Conservation (phyloP, 2,888 invertebrate species). For the Trachelus tabidus region DNA sequence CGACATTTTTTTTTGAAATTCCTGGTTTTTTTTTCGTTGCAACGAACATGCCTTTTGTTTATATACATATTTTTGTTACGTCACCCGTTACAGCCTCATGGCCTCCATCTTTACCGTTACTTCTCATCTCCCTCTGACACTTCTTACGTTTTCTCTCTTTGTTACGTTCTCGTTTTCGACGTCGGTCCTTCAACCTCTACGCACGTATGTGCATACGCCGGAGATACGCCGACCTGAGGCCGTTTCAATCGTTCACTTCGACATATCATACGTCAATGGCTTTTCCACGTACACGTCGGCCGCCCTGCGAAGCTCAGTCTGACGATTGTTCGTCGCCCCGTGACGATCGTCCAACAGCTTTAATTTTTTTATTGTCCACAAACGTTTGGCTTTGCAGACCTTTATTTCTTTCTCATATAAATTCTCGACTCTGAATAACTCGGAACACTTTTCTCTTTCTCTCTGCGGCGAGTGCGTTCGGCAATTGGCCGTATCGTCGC, state of each 20-base stretch:
- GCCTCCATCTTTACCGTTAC: conserved; percentile 43
- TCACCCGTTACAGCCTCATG: conserved; percentile 54
- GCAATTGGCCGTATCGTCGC: neutral
- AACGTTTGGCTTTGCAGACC: neutral
- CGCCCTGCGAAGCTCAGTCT: neutral
- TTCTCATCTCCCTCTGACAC: conserved; percentile 16
- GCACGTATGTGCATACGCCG: neutral
- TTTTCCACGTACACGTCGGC: neutral
- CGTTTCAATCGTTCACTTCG: neutral
- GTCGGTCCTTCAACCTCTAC: neutral
- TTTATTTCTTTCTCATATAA: neutral
- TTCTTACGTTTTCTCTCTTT: conserved; percentile 1
- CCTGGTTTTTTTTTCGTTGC: neutral
- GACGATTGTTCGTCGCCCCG: neutral
- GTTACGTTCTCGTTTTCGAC: neutral
- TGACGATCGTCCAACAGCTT: neutral
- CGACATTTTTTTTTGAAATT: neutral
- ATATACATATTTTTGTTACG: conserved; percentile 18
- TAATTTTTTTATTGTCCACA: neutral
- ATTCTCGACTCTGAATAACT: neutral
- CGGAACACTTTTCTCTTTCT: neutral
- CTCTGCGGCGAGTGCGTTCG: neutral
- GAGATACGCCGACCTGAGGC: neutral
- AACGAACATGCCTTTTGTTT: neutral
- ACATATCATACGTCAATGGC: neutral